A percentile compares a stretch with the other conserved stretches of the same genome.
Evolutionary conservation across 2,113 vertebrate genomes (phyloP).

Genomic region (Chaetorhynchus papuensis): DNA sequence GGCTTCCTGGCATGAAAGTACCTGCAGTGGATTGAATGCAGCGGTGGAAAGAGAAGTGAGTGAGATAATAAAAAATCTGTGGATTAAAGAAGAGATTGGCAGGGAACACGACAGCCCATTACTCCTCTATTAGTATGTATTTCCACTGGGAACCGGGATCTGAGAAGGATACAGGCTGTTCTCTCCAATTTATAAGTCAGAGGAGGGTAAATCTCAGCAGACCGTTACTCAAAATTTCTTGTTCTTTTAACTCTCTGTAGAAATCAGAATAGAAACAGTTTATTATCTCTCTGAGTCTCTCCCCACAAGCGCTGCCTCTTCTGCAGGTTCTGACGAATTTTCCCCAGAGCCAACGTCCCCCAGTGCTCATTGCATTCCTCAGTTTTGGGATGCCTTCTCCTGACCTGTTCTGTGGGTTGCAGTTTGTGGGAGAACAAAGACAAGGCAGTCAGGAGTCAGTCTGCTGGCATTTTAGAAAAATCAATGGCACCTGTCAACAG

Average conservation of each 20-base stretch:
- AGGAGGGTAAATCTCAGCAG: not conserved
- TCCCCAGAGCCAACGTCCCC: not conserved
- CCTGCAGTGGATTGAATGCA: not conserved
- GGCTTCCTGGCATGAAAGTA: not conserved
- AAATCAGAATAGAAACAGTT: not conserved
- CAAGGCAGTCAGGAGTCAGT: not conserved
- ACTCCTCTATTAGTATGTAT: not conserved
- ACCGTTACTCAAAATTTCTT: not conserved
- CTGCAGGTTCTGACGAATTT: not conserved
- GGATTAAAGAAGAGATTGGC: not conserved
- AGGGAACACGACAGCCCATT: not conserved
- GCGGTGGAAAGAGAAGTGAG: not conserved
- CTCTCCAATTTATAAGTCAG: not conserved
- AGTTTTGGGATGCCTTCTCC: not conserved
- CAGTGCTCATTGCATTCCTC: not conserved
- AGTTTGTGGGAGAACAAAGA: not conserved
- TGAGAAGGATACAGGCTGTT: not conserved
- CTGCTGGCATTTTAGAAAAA: conserved; percentile 16
- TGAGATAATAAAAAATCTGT: conserved; percentile 3
- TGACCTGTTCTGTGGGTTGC: not conserved
- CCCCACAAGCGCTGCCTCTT: not conserved
- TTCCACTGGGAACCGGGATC: not conserved
- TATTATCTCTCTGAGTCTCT: not conserved
- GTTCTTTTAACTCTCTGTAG: not conserved
- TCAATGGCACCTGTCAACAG: not conserved